Base-by-base conservation (phyloP, 92 coral and sea anemone genomes). In the Actinostola sp. region DNA sequence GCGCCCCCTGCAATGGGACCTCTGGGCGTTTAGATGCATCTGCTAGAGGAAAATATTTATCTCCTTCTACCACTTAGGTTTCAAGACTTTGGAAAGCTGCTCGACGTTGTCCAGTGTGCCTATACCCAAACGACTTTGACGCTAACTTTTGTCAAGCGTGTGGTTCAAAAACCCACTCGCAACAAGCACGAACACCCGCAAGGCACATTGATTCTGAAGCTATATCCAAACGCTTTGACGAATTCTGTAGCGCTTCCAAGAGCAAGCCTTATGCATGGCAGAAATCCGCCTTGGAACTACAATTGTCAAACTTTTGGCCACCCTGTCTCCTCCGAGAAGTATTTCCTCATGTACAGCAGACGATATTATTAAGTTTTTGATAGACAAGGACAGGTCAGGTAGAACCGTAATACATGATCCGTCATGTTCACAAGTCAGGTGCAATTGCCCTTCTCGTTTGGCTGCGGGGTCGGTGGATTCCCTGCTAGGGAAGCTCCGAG, bases 1-100 rank as follows among this genome's bases (percentile, higher is more conserved):
- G n/a, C n/a, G n/a, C n/a, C n/a, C n/a, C n/a, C n/a, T n/a, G 62
- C 85, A 77, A 54, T 87, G 84, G 87, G 92, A 87, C 55, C 70
- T 87, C 38, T 66, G 39, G 4, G 66, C 72, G 1, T 56, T 67
- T 46, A 68, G 63, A 2, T 75, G 88, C 21, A 45, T 61, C 9
- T 76, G 73, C 51, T 68, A 50, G 49, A 42, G 20, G 21, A 12
- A n/a, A 24, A 16, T 26, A 28, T 26, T 2, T 17, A 30, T 49
- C 13, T 5, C 2, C 8, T 15, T 34, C 50, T 35, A 0, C 59
- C 67, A 32, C 41, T 35, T 49, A 69, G 81, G 75, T 73, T 21
- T 2, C 67, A 1, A 57, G 77, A 20, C 61, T 57, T 16, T 73
- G 81, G 81, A 73, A 74, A 23, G 56, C 82, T 6, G 77, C 82